Evolutionary conservation across 2,888 invertebrate genomes (phyloP).

Genomic region (Cecidostiba fungosa): DNA sequence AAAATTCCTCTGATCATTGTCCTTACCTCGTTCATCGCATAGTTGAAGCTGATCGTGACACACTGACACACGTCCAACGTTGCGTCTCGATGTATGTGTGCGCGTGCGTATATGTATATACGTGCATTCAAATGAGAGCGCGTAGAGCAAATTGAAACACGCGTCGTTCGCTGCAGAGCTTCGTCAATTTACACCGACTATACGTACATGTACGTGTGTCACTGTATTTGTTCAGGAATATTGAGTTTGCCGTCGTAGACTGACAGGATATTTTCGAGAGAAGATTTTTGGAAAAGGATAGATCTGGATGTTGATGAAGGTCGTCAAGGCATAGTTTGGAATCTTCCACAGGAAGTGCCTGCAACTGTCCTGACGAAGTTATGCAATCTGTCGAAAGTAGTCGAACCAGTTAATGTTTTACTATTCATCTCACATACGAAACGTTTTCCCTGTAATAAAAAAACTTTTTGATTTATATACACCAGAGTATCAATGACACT

Average conservation of each 20-base stretch:
- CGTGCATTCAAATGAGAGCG: slow-evolving; percentile 27
- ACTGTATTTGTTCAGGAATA: not conserved
- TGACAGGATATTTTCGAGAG: not conserved
- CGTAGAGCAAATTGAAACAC: slow-evolving; percentile 36
- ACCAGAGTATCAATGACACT: too few species aligned
- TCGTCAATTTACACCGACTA: not conserved
- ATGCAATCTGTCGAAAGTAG: not conserved
- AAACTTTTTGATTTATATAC: too few species aligned
- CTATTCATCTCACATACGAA: too few species aligned
- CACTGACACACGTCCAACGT: slow-evolving; percentile 26
- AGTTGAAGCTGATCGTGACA: slow-evolving; percentile 34
- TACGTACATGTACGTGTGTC: not conserved
- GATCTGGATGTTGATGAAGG: not conserved
- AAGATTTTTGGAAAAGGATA: not conserved
- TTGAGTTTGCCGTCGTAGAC: not conserved
- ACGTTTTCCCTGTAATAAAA: not conserved
- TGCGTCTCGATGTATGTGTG: too few species aligned
- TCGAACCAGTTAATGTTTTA: not conserved
- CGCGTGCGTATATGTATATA: not conserved
- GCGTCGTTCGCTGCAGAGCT: slow-evolving; percentile 20
- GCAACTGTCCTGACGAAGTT: not conserved
- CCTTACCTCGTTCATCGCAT: slow-evolving; percentile 14
- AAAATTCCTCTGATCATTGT: slow-evolving; percentile 25
- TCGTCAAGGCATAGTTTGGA: not conserved
- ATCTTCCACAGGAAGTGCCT: not conserved